Evolutionary conservation across 2,888 invertebrate genomes (phyloP).

Genomic region (Galerucella pusilla): DNA sequence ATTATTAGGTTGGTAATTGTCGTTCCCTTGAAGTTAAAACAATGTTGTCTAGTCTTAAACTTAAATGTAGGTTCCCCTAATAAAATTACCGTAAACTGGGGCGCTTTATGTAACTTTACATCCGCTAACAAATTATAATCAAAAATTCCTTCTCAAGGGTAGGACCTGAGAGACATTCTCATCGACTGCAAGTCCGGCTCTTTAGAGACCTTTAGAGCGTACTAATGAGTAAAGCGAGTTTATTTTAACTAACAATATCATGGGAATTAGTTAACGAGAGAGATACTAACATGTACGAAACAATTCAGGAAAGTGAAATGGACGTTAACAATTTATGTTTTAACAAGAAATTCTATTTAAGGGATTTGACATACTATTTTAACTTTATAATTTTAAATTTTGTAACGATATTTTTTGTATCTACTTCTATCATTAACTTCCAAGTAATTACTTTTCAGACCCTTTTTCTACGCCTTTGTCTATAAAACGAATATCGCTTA

Average conservation of each 20-base stretch:
- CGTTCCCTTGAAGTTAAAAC: neutral
- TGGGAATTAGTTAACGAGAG: slow-evolving; percentile 4
- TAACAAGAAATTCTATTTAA: neutral
- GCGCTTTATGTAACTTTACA: neutral
- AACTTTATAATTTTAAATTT: too few relatives aligned
- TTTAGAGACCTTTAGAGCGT: neutral
- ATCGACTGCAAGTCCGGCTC: slow-evolving; percentile 2
- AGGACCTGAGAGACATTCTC: slow-evolving; percentile 1
- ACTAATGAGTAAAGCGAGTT: slow-evolving; percentile 3
- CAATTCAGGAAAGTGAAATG: neutral
- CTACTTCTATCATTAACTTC: too few relatives aligned
- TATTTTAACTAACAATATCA: slow-evolving; percentile 17
- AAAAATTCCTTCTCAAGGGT: slow-evolving; percentile 4
- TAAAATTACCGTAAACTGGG: neutral
- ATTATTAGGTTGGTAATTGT: neutral
- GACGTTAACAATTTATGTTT: neutral
- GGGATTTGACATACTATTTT: neutral
- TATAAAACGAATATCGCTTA: too few relatives aligned
- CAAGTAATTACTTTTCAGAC: too few relatives aligned
- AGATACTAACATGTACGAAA: neutral
- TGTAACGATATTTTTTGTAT: too few relatives aligned
- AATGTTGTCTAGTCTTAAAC: neutral
- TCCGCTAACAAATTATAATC: neutral
- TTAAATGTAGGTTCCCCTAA: neutral
- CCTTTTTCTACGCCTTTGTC: too few relatives aligned